Base-by-base conservation (phyloP, 2,797 vertebrate genomes). In the Lagocephalus sceleratus region DNA sequence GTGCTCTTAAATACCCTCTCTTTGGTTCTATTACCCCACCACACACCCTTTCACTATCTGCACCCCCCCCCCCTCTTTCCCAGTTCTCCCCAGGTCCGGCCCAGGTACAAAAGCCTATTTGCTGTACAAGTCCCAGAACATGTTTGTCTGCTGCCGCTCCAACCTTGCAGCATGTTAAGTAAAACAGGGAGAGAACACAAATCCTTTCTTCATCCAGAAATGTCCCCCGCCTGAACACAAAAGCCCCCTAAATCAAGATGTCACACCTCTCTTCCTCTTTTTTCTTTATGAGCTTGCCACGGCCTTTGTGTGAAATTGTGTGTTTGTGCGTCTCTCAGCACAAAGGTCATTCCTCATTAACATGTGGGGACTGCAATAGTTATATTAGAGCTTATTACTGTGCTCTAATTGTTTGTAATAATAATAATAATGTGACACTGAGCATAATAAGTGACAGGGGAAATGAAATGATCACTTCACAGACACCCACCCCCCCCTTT, bases 71-170 rank as follows among this genome's bases (percentile, higher is more conserved):
- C 56, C 58, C 60, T 63, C 32, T 42, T 84, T 84, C 82, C 86
- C 71, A 76, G 86, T 75, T 53, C 66, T 74, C 81, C 75, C 65
- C 42, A 49, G 78, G 72, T 79, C 67, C 75, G 47, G 73, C 63
- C 88, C 90, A 92, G 92, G 90, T 93, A 94, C 93, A 95, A 95
- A 96, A 94, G 92, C 92, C 87, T 88, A 90, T 94, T 93, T 95
- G 92, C 90, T 94, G 92, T 94, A 94, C 90, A 91, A 91, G 87
- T 90, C 91, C 73, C 67, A 90, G 84, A 87, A 87, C 92, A 90
- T 77, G 81, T 89, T 88, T 90, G 86, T 87, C 85, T 79, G 88
- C 65, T 78, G 70, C 74, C 64, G 76, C 79, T 84, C 80, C 83
- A 86, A 88, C 76, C 87, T 90, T 89, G 92, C 91, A 94, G 88